These are phyloP conservation scores for Proisotoma minuta DNA, from an alignment of 2,888 invertebrate genomes.

Conservation along the genomic window DNA sequence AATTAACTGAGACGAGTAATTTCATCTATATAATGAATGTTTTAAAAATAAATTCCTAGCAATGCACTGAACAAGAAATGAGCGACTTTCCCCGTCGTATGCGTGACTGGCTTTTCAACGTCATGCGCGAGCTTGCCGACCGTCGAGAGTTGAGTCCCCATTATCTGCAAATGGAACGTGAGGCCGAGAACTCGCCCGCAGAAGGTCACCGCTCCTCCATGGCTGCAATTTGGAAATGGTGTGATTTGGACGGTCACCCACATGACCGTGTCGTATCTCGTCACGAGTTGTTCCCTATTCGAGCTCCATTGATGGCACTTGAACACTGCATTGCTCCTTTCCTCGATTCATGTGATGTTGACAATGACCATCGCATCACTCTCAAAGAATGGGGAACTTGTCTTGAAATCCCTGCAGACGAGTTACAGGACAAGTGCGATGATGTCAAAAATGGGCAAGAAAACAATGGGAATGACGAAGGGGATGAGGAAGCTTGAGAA, in stretches of 20 bases:
- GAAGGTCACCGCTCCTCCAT: constrained; percentile 79
- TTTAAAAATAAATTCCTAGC: constrained; percentile 52
- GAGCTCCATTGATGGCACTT: constrained; percentile 84
- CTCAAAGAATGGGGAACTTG: constrained; percentile 82
- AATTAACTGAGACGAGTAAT: constrained; percentile 43
- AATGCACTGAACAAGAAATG: constrained; percentile 80
- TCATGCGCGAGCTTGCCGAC: constrained; percentile 91
- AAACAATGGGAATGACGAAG: constrained; percentile 17
- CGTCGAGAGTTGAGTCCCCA: constrained; percentile 75
- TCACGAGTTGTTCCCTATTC: constrained; percentile 73
- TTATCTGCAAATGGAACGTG: constrained; percentile 78
- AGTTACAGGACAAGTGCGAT: constrained; percentile 75
- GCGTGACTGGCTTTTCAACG: constrained; percentile 97
- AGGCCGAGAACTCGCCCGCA: constrained; percentile 70
- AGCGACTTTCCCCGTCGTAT: constrained; percentile 91
- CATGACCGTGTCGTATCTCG: constrained; percentile 58
- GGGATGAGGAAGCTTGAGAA: constrained; percentile 34
- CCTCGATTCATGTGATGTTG: constrained; percentile 81
- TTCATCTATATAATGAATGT: no score
- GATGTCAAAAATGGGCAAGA: constrained; percentile 59
- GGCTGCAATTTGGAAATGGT: constrained; percentile 98
- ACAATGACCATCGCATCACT: constrained; percentile 85
- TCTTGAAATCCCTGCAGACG: constrained; percentile 54
- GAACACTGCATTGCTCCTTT: constrained; percentile 98
- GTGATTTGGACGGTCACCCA: constrained; percentile 89